Conservation (phyloP, 2,113 vertebrate genomes). For the Protobothrops mucrosquamatus region DNA sequence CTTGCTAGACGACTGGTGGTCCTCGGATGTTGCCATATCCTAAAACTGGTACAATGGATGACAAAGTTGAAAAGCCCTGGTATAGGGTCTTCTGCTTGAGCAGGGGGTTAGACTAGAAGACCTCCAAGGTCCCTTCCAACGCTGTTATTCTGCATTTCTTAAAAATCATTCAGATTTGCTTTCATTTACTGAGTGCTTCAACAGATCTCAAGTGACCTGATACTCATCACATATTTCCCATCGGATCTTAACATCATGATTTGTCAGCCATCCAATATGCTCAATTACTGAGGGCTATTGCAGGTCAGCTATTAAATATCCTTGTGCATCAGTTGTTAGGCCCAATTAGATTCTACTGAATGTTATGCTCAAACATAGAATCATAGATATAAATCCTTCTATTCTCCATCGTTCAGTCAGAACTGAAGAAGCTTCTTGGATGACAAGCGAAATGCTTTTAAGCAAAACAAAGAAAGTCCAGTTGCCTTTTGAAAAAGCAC, state of each 20-base stretch:
- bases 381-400: neutral
- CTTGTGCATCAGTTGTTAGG: neutral
- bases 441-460: neutral
- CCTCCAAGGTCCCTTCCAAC: no score
- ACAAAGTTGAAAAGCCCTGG: no score
- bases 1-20: no score
- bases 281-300: neutral
- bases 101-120: no score
- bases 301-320: neutral
- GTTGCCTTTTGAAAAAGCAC: neutral
- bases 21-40: no score
- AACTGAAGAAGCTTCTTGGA: neutral
- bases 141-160: no score
- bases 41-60: no score
- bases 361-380: neutral
- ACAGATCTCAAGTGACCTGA: neutral
- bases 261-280: neutral
- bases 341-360: neutral
- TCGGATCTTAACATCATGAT: neutral
- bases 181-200: neutral
- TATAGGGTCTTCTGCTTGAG: no score
- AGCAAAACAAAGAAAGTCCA: neutral
- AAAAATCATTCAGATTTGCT: neutral
- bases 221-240: neutral
- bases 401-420: neutral